Percentiles rank a stretch among this genome's conserved stretches.
Conservation (phyloP, 2,113 vertebrate genomes). For the Todiramphus chloris region DNA sequence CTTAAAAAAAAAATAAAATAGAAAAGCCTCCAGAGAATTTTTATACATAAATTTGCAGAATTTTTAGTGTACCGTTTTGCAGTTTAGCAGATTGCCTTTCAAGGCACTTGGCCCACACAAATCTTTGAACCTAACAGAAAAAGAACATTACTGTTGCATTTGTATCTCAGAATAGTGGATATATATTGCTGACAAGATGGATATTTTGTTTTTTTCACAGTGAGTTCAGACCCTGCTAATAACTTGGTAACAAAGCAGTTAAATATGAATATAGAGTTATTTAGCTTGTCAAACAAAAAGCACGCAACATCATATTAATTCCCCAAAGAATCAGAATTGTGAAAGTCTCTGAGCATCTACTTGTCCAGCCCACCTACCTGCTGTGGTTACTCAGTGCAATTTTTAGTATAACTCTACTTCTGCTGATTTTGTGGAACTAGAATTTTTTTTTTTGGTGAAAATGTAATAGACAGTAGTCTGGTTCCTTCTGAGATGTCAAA, state of each 20-base stretch:
- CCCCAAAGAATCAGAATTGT: background rate
- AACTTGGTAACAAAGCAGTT: background rate
- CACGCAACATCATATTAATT: background rate
- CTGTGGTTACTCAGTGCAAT: background rate
- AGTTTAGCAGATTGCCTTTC: slow-evolving; percentile 15
- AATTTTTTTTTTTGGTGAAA: background rate
- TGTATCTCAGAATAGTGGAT: background rate
- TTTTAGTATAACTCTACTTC: background rate
- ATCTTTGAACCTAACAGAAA: slow-evolving; percentile 35
- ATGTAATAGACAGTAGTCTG: slow-evolving; percentile 45
- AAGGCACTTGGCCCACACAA: background rate
- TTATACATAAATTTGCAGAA: background rate
- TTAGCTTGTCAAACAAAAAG: background rate
- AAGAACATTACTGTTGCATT: background rate
- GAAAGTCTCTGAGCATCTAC: background rate
- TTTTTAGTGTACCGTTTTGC: background rate
- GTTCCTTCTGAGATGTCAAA: slow-evolving; percentile 75
- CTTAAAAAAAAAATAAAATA: background rate
- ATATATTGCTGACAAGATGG: background rate
- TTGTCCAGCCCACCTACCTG: background rate
- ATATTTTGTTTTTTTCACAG: background rate
- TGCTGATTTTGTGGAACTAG: slow-evolving; percentile 21
- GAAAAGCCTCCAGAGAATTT: background rate
- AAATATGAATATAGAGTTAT: background rate
- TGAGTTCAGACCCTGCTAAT: background rate